phyloP scores from a whole-genome alignment of 2,797 vertebrate genomes.

The Enteromius unitaeniatus region DNA sequence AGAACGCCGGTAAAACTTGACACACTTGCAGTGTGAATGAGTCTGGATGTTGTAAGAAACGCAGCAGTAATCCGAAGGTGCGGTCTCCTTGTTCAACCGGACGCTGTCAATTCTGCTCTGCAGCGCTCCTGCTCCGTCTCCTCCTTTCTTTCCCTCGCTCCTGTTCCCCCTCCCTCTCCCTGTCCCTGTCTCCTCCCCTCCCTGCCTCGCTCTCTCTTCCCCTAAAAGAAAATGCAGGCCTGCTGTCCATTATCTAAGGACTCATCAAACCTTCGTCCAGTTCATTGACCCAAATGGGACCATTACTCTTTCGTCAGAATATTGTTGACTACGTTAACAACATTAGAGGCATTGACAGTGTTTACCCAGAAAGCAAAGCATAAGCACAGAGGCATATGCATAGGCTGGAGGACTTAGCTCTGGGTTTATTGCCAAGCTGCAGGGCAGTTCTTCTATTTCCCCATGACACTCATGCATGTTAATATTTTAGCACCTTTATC shows the following conservation, averaged over 20 bases:
- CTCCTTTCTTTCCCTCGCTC: conserved; percentile 33
- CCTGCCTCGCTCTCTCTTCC: conserved; percentile 24
- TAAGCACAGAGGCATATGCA: conserved; percentile 44
- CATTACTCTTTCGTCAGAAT: conserved; percentile 61
- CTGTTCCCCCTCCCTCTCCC: conserved; percentile 39
- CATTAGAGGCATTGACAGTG: background rate
- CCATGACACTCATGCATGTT: conserved; percentile 61
- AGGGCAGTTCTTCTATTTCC: conserved; percentile 60
- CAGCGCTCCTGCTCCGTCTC: conserved; percentile 49
- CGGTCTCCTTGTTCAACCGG: conserved; percentile 41
- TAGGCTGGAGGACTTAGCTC: conserved; percentile 40
- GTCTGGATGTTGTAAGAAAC: conserved; percentile 28
- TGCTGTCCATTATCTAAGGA: conserved; percentile 68
- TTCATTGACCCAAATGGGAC: conserved; percentile 63
- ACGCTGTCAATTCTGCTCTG: conserved; percentile 52
- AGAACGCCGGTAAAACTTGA: conserved; percentile 17
- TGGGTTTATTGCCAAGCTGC: conserved; percentile 55
- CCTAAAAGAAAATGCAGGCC: conserved; percentile 73
- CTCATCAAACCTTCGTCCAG: conserved; percentile 53
- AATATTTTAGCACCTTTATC: conserved; percentile 72
- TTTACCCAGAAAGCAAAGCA: conserved; percentile 15
- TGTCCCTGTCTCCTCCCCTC: conserved; percentile 39
- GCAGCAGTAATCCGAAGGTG: conserved; percentile 46
- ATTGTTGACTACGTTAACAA: background rate
- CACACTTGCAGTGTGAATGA: background rate